Base-by-base conservation (phyloP, 1,140 invertebrate genomes). In the Meloidogyne chitwoodi region DNA sequence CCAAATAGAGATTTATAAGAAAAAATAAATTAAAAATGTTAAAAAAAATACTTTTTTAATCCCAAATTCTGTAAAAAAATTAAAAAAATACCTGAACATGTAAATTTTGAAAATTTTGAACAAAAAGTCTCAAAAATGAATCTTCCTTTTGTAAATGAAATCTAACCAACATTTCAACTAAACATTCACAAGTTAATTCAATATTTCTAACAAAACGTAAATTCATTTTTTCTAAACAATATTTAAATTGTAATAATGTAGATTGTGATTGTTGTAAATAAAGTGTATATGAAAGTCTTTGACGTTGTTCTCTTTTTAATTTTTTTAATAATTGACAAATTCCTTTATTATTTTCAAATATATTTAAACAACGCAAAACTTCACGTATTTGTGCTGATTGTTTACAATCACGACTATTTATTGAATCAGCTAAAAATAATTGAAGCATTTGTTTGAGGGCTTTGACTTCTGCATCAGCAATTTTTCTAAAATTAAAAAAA, bases 381-480 rank as follows among this genome's bases (percentile, higher is more conserved):
- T 93, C 93, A 80, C 95, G 92, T 4, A 96, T 89, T 85, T 94
- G 92, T n/a, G 93, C 93, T 65, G 93, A 91, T 48, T 92, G 88
- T 29, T 91, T 91, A 83, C 92, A 90, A 84, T 95, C 91, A 81
- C 93, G 92, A 63, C 94, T 89, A 87, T 93, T 94, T 38, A 93
- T 91, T 64, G 93, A 93, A 88, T 94, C 93, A 14, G 94, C 93
- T 75, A 95, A 88, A 87, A 94, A 93, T 14, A 93, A 89, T 63
- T 83, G 84, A 2, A 88, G 78, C 38, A 88, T 82, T 34, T 87
- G 78, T 24, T 83, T 76, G 12, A 88, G 34, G 48, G 86, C 83
- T 66, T 77, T 78, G n/a, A 65, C 31, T 65, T 65, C 71, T 26
- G 22, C 19, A 77, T 74, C 56, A n/a, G 80, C 66, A 27, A 65